Evolutionary conservation across 2,797 vertebrate species (phyloP).

Genomic region (Pseudomugil tenellus): DNA sequence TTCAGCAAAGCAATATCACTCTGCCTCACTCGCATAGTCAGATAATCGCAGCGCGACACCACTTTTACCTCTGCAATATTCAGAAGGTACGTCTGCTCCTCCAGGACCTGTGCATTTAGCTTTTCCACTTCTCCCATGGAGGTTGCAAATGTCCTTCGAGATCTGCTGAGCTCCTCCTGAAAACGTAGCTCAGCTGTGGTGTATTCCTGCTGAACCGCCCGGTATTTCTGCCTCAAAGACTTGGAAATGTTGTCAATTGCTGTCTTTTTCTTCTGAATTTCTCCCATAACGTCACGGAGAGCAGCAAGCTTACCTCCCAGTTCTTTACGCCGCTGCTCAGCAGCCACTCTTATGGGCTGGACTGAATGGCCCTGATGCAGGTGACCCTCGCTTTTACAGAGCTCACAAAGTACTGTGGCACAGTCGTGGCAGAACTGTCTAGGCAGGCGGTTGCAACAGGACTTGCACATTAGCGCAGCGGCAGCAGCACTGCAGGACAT

Average conservation of each 20-base stretch:
- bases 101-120: constrained; percentile 89
- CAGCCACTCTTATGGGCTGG: constrained; percentile 86
- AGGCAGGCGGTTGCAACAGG: constrained; percentile 90
- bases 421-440: constrained; percentile 91
- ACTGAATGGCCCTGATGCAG: constrained; percentile 86
- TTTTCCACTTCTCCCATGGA: constrained; percentile 94
- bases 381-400: constrained; percentile 86
- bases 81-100: constrained; percentile 94
- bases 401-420: constrained; percentile 87
- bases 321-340: constrained; percentile 89
- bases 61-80: constrained; percentile 95
- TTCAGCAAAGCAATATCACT: constrained; percentile 91
- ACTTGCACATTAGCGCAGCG: constrained; percentile 90
- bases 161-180: constrained; percentile 91
- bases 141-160: constrained; percentile 88
- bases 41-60: constrained; percentile 94
- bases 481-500: constrained; percentile 87
- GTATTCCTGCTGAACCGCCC: constrained; percentile 92
- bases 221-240: constrained; percentile 87
- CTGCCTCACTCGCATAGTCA: constrained; percentile 93
- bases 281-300: constrained; percentile 87
- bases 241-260: constrained; percentile 88
- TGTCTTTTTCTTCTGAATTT: constrained; percentile 90
- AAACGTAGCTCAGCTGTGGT: constrained; percentile 88
- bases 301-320: constrained; percentile 85